Percentiles rank a stretch among this genome's conserved stretches.
Evolutionary conservation across 2,113 vertebrate genomes (phyloP).

Genomic region (Saguinus midas): DNA sequence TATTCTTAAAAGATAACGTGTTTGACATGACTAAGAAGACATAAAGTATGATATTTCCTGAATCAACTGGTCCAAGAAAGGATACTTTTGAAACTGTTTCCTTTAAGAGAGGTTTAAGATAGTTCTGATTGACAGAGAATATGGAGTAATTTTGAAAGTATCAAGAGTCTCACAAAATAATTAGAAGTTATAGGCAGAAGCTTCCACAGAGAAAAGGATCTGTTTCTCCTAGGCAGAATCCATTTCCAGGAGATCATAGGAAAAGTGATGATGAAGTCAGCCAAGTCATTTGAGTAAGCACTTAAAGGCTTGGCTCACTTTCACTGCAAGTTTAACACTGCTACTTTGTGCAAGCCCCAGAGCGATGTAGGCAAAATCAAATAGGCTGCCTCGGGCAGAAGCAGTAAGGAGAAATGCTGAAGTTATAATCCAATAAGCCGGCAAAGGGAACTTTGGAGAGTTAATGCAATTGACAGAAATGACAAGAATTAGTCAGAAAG

Average conservation of each 20-base stretch:
- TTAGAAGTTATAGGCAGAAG: neutral
- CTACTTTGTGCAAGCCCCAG: neutral
- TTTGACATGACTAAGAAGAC: neutral
- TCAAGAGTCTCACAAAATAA: neutral
- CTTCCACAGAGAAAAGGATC: neutral
- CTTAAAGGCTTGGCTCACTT: conserved; percentile 20
- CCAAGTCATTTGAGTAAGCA: neutral
- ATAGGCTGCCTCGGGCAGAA: neutral
- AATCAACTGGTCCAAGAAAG: neutral
- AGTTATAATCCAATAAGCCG: neutral
- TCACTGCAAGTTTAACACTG: neutral
- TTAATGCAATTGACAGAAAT: neutral
- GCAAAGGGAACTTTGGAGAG: neutral
- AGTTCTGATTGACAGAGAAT: neutral
- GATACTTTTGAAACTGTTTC: neutral
- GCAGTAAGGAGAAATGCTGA: neutral
- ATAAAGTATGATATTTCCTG: neutral
- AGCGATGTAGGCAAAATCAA: neutral
- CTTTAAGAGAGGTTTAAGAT: neutral
- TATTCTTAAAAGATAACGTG: neutral
- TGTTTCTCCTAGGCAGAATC: neutral
- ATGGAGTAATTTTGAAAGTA: neutral
- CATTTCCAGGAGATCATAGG: neutral
- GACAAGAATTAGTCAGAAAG: neutral
- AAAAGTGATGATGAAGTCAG: neutral